phyloP scores from a whole-genome alignment of 2,888 invertebrate species.

The Leucophenga montana region DNA sequence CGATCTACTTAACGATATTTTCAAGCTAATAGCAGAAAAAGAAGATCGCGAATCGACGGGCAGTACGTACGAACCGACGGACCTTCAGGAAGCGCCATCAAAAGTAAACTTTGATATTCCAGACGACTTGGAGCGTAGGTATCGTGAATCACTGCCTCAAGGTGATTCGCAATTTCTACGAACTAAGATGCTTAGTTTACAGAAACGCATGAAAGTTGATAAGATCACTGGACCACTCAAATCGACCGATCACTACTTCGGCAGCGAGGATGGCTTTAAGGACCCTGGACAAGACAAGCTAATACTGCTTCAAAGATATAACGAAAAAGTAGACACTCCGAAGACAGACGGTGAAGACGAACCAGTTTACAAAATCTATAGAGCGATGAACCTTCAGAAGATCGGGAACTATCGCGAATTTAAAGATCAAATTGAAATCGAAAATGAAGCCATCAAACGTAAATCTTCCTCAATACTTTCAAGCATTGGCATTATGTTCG shows the following conservation, averaged over 20 bases:
- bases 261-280: neutral
- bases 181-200: neutral
- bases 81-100: conserved; percentile 35
- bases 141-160: neutral
- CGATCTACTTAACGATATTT: conserved; percentile 57
- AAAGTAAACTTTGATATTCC: neutral
- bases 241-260: neutral
- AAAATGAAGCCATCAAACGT: too few species aligned
- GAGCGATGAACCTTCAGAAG: neutral
- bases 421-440: too few species aligned
- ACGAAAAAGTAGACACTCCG: neutral
- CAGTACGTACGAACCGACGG: conserved; percentile 3
- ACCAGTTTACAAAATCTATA: neutral
- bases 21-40: conserved; percentile 35
- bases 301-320: neutral
- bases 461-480: conserved; percentile 1
- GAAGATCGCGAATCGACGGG: neutral
- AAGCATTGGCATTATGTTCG: conserved; percentile 39
- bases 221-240: conserved; percentile 1
- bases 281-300: conserved; percentile 27
- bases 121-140: neutral
- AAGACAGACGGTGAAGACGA: neutral
- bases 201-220: conserved; percentile 9
- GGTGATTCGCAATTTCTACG: neutral
- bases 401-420: neutral